Evolutionary conservation across 2,797 vertebrate species (phyloP), one percentile per base, ranked within the genome.

Genomic region (Australoheros facetus): DNA sequence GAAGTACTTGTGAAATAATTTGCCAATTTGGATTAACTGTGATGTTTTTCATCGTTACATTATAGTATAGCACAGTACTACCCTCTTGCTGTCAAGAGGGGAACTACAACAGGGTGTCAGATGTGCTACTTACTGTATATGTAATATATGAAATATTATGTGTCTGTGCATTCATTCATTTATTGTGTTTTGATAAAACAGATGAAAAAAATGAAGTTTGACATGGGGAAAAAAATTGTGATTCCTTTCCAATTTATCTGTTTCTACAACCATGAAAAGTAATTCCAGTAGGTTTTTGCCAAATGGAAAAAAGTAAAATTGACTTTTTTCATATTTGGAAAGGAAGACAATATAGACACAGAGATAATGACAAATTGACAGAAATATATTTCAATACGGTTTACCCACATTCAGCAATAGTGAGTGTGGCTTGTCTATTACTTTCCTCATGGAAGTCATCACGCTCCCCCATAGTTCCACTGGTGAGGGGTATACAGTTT

Each of bases 371-470:
- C 51, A 84, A 81, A 92, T 81, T 82, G 85, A 55, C 82, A 80
- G 48, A 80, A 64, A 81, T 71, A 56, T 53, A 80, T 86, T 85
- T 89, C 85, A 81, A 64, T 82, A 81, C 53, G 28, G 51, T 72
- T 83, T 81, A 59, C 34, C 55, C 71, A 66, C 85, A 81, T 84
- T 84, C 57, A 79, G 75, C 79, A 82, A 90, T 56, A 79, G 48
- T n/a, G 72, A 19, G 62, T 73, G 66, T 81, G 84, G 69, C 87
- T 85, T 86, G 80, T 86, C 80, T 71, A 91, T 93, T 88, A 88
- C 79, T 83, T 82, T 71, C 77, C 23, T 85, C 78, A 73, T 86
- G 85, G 83, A 89, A 86, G 84, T 86, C 91, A 92, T 91, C 87
- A 87, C 73, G 57, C 39, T 60, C 56, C 56, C 71, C 42, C 73